Percentiles rank a stretch among this genome's conserved stretches.
Conservation (phyloP, 2,113 vertebrate genomes). For the Scolopax mira region DNA sequence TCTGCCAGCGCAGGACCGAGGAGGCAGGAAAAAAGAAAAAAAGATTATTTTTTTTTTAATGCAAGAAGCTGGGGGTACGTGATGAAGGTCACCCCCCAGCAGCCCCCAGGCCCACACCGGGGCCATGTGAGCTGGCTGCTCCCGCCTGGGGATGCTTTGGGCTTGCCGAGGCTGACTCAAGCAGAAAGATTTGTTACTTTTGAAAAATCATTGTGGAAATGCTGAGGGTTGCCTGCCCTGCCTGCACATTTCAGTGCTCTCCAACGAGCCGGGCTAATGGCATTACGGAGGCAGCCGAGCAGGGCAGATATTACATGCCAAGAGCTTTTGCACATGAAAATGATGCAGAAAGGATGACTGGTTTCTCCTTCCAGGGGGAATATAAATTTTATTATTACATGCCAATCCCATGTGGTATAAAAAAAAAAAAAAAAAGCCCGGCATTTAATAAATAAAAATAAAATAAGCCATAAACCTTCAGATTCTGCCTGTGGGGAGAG, state of each 20-base stretch:
- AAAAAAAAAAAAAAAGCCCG: not conserved
- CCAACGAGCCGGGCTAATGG: not conserved
- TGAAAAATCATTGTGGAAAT: not conserved
- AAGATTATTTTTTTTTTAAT: not conserved
- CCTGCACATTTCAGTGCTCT: not conserved
- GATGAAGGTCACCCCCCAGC: not conserved
- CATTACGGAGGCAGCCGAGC: not conserved
- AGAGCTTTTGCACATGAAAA: not conserved
- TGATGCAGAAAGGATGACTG: not conserved
- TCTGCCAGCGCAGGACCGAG: not conserved
- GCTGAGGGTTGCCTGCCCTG: not conserved
- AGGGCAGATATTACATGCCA: not conserved
- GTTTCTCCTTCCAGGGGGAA: not conserved
- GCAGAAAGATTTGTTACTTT: not conserved
- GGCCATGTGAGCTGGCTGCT: not conserved
- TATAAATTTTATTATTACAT: not conserved
- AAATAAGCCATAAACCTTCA: not conserved
- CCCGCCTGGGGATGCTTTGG: not conserved
- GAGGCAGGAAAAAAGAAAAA: not conserved
- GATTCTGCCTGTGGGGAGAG: not conserved
- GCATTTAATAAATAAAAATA: not conserved
- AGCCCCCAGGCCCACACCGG: accelerated
- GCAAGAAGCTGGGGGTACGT: not conserved
- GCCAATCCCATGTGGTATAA: not conserved
- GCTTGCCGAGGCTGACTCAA: not conserved